These are phyloP conservation scores for Pardalotus punctatus DNA, from an alignment of 2,113 vertebrate species.

Conservation along the genomic window DNA sequence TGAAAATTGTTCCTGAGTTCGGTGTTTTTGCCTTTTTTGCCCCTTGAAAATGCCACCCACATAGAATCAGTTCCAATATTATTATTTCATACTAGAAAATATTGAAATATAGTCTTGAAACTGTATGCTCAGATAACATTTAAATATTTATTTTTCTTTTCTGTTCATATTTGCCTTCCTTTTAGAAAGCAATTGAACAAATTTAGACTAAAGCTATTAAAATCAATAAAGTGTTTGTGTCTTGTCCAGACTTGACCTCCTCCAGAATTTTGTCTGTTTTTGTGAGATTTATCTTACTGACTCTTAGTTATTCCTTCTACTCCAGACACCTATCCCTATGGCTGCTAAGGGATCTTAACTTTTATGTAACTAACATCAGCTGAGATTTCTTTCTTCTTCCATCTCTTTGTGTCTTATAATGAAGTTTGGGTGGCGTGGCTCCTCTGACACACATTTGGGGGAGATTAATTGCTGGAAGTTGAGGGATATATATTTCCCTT, in stretches of 20 bases:
- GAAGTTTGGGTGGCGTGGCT: neutral
- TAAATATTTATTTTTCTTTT: neutral
- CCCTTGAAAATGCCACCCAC: neutral
- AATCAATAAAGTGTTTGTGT: neutral
- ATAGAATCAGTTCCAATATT: neutral
- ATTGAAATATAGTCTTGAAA: neutral
- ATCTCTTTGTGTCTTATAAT: neutral
- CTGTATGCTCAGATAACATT: neutral
- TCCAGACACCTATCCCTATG: neutral
- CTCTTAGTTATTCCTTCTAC: neutral
- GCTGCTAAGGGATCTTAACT: neutral
- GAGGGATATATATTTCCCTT: neutral
- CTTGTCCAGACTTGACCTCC: neutral
- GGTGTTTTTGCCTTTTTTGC: rapidly evolving
- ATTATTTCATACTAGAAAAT: neutral
- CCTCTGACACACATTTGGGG: neutral
- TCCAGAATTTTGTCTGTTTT: neutral
- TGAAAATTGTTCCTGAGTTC: neutral
- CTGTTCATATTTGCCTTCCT: neutral
- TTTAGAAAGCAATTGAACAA: neutral
- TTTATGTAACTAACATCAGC: neutral
- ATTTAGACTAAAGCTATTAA: neutral
- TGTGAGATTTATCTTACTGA: neutral
- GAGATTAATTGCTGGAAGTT: neutral
- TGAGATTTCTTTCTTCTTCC: neutral